These are phyloP conservation scores for Psittacula derbiana DNA, from an alignment of 2,797 vertebrate genomes.

Conservation along the genomic window DNA sequence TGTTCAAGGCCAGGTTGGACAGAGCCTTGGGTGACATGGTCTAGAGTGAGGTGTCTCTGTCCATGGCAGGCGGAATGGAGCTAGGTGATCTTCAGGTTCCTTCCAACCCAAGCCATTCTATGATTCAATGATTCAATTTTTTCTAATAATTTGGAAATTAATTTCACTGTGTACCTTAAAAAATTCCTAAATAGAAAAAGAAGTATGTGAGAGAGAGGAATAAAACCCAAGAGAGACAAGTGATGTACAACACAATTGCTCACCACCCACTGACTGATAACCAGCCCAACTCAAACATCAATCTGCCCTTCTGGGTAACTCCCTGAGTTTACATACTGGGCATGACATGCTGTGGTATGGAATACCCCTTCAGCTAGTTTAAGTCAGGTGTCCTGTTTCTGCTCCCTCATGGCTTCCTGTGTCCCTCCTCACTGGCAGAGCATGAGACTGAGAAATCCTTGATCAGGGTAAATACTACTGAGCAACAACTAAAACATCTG, in stretches of 20 bases:
- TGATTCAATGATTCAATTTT: background rate
- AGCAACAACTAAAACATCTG: background rate
- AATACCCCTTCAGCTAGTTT: background rate
- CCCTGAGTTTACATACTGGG: background rate
- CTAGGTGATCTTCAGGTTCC: background rate
- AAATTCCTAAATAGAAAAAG: background rate
- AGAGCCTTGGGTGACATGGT: background rate
- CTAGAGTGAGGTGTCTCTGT: background rate
- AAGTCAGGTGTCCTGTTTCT: background rate
- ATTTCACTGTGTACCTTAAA: background rate
- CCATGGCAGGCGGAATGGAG: background rate
- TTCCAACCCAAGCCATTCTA: background rate
- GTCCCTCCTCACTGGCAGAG: background rate
- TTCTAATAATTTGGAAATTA: background rate
- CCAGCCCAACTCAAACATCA: background rate
- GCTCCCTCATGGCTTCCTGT: background rate
- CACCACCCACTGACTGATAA: background rate
- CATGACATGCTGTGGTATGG: background rate
- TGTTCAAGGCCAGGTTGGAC: background rate
- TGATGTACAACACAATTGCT: background rate
- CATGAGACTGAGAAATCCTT: background rate
- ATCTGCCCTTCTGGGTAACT: background rate
- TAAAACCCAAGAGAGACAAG: background rate
- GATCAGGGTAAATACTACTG: background rate
- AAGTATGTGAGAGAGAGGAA: background rate